These are phyloP conservation scores for Stegostoma tigrinum DNA, from an alignment of 2,113 vertebrate species.

Conservation along the genomic window DNA sequence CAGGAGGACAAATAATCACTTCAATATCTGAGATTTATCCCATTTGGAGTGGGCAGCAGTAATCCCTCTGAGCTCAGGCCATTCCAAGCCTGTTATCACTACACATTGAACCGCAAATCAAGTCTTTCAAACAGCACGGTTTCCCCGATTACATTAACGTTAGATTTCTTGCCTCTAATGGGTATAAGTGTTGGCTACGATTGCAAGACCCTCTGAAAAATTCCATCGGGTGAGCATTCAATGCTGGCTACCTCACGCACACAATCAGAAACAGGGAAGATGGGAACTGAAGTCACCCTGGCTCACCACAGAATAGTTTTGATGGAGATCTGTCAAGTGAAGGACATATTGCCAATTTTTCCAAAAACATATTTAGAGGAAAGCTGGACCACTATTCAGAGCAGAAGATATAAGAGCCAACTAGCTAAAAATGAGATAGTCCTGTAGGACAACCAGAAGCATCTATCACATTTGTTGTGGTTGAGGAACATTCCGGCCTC, in stretches of 20 bases:
- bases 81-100: not conserved
- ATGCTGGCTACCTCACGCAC: not conserved
- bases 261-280: not conserved
- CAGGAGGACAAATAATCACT: no score
- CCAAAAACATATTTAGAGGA: not conserved
- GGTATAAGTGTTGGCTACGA: not conserved
- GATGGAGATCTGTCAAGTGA: not conserved
- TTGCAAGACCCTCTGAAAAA: not conserved
- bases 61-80: not conserved
- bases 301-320: not conserved
- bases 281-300: not conserved
- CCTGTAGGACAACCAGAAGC: not conserved
- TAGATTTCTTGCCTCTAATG: not conserved
- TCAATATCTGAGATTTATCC: no score
- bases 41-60: not conserved
- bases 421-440: not conserved
- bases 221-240: not conserved
- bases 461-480: not conserved
- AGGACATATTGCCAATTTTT: not conserved
- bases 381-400: not conserved
- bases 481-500: no score
- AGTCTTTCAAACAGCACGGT: not conserved
- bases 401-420: not conserved
- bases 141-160: not conserved
- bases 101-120: not conserved